phyloP scores from a whole-genome alignment of 2,113 vertebrate genomes.

The Sphaerodactylus townsendi region DNA sequence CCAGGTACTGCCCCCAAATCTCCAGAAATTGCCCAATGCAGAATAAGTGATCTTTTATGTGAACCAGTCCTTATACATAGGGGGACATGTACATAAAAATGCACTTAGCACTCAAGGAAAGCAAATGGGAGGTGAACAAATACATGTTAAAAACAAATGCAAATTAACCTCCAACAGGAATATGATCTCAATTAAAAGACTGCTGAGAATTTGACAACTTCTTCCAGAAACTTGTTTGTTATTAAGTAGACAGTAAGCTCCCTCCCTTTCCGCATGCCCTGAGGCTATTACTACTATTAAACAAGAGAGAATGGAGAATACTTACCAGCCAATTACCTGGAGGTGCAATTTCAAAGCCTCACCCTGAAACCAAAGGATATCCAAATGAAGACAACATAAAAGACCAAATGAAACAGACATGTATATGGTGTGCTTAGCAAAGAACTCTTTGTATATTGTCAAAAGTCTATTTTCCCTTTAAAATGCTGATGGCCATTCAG shows the following conservation, averaged over 20 bases:
- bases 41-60: too few relatives aligned
- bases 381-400: neutral
- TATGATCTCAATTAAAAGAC: neutral
- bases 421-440: neutral
- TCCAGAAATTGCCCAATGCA: neutral
- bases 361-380: conserved; percentile 60
- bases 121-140: neutral
- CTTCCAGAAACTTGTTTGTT: neutral
- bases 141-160: neutral
- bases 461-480: too few relatives aligned
- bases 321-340: conserved; percentile 68
- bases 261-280: neutral
- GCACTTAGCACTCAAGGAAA: neutral
- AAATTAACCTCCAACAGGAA: neutral
- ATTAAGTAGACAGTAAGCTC: conserved; percentile 1
- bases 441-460: too few relatives aligned
- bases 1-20: too few relatives aligned
- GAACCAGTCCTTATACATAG: neutral
- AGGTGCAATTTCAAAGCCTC: conserved; percentile 62
- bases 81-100: neutral
- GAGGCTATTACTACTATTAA: conserved; percentile 31
- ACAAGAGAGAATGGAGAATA: conserved; percentile 9
- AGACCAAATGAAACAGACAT: neutral
- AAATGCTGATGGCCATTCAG: too few relatives aligned
- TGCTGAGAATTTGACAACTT: neutral